Percentiles rank a stretch among this genome's conserved stretches.
These are phyloP conservation scores for Drosophila nr. medialis DNA, from an alignment of 2,888 invertebrate genomes.

Conservation along the genomic window DNA sequence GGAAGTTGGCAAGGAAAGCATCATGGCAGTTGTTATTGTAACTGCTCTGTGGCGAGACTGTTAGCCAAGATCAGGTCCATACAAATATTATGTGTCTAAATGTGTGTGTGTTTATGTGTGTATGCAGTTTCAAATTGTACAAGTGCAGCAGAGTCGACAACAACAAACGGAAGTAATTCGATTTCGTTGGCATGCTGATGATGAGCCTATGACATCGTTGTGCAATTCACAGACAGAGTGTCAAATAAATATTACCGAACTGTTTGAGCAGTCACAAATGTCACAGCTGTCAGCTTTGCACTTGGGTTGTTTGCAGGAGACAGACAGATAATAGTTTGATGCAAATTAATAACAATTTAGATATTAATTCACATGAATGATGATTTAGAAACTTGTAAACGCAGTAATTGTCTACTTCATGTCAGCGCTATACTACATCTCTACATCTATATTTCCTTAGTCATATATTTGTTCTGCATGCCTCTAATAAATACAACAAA, in stretches of 20 bases:
- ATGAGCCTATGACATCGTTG: slow-evolving; percentile 66
- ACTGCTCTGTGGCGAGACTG: slow-evolving; percentile 47
- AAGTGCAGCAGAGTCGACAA: slow-evolving; percentile 22
- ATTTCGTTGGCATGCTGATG: slow-evolving; percentile 67
- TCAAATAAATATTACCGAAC: slow-evolving; percentile 43
- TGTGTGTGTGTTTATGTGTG: not conserved
- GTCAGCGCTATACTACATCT: too few relatives aligned
- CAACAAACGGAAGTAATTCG: slow-evolving; percentile 76
- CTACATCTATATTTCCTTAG: not conserved
- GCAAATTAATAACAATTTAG: slow-evolving; percentile 55
- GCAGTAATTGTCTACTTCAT: not conserved
- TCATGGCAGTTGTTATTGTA: slow-evolving; percentile 48
- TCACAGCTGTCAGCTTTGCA: slow-evolving; percentile 48
- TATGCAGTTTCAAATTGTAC: slow-evolving; percentile 17
- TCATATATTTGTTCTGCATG: too few relatives aligned
- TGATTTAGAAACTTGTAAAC: slow-evolving; percentile 33
- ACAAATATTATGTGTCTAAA: slow-evolving; percentile 17
- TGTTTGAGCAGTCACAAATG: slow-evolving; percentile 43
- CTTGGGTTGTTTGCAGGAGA: slow-evolving; percentile 1
- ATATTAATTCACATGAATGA: slow-evolving; percentile 27
- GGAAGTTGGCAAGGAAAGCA: slow-evolving; percentile 59
- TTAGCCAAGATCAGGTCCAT: slow-evolving; percentile 37
- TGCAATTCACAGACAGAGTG: slow-evolving; percentile 37
- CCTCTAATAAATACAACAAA: not conserved
- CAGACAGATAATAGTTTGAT: slow-evolving; percentile 39